These are phyloP conservation scores for Podargus strigoides DNA, from an alignment of 2,797 vertebrate genomes.

Conservation along the genomic window DNA sequence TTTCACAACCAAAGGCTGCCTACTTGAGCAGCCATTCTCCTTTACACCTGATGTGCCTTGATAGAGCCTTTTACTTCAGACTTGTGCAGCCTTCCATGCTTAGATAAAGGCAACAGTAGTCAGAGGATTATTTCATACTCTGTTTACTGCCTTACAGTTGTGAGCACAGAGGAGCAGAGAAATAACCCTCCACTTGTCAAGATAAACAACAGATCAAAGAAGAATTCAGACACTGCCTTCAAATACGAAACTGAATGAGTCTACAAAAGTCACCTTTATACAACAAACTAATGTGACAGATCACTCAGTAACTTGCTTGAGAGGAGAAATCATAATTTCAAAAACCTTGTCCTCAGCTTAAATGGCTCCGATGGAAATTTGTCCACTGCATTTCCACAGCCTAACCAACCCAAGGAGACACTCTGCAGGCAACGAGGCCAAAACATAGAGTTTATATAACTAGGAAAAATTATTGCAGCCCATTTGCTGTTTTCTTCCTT, in stretches of 20 bases:
- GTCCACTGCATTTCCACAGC: neutral
- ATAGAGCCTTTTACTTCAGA: neutral
- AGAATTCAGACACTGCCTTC: neutral
- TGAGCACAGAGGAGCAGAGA: neutral
- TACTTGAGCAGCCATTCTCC: neutral
- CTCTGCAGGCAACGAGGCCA: neutral
- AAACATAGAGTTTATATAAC: neutral
- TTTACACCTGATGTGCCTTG: neutral
- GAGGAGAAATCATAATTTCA: neutral
- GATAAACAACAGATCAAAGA: constrained; percentile 13
- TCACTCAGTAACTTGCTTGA: neutral
- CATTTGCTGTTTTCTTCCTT: neutral
- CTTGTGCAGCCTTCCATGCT: neutral
- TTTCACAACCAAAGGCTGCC: neutral
- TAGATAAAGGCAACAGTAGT: neutral
- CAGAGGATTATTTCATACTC: neutral
- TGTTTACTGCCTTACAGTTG: neutral
- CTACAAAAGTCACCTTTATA: neutral
- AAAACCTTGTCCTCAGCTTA: neutral
- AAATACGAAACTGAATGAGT: neutral
- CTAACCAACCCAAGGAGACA: neutral
- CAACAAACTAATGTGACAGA: neutral
- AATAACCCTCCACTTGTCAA: neutral
- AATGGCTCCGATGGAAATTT: neutral
- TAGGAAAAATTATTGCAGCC: neutral